Evolutionary conservation across 2,888 invertebrate genomes (phyloP).

Genomic region (Clusia tigrina): DNA sequence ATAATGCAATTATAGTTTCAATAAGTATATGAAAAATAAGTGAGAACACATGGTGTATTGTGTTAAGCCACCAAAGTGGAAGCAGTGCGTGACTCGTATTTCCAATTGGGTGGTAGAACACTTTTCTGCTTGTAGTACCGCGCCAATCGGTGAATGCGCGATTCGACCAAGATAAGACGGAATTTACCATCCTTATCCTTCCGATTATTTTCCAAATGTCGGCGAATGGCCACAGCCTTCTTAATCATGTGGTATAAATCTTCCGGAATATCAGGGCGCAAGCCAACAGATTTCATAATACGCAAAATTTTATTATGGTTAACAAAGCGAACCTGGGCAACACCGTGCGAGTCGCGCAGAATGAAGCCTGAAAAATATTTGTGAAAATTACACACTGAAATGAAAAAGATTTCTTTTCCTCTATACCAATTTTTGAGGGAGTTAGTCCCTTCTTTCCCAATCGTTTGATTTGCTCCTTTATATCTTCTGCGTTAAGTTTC

Average conservation of each 20-base stretch:
- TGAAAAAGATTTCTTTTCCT: no score
- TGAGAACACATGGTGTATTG: no score
- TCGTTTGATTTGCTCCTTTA: constrained; percentile 97
- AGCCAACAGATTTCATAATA: constrained; percentile 96
- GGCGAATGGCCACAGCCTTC: constrained; percentile 98
- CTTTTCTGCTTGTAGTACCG: constrained; percentile 98
- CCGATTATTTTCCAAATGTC: constrained; percentile 98
- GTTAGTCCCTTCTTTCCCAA: constrained; percentile 98
- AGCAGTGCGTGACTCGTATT: constrained; percentile 98
- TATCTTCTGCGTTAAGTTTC: constrained; percentile 95
- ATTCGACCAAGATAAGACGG: constrained; percentile 97
- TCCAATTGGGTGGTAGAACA: constrained; percentile 97
- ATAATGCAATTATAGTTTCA: no score
- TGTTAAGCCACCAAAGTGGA: constrained; percentile 96
- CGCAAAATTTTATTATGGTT: constrained; percentile 99
- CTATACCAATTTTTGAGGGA: constrained; percentile 99
- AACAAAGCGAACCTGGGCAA: constrained; percentile 98
- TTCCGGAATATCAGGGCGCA: constrained; percentile 97
- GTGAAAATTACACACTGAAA: no score
- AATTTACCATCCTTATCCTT: constrained; percentile 99
- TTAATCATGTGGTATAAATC: constrained; percentile 99
- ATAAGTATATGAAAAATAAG: no score
- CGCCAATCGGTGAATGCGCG: constrained; percentile 97
- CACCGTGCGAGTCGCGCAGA: no score
- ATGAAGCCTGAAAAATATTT: constrained; percentile 82